Percentiles rank a stretch among this genome's conserved stretches.
Evolutionary conservation across 1,140 invertebrate species (phyloP).

Genomic region (Habropoda laboriosa): DNA sequence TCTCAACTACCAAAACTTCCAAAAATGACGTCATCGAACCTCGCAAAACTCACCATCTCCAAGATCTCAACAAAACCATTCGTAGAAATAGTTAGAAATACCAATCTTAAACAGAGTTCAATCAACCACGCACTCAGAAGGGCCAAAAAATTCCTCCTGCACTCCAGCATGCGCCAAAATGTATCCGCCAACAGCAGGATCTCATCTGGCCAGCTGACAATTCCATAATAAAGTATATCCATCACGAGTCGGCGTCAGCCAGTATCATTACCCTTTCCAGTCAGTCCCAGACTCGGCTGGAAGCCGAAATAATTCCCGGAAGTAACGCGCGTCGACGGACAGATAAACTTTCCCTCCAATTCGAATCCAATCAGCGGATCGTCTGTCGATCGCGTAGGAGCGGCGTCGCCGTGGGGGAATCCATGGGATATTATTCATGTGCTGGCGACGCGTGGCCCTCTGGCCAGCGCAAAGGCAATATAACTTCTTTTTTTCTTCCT

Average conservation of each 20-base stretch:
- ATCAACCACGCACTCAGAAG: neutral
- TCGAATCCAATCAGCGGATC: conserved; percentile 76
- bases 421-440: conserved; percentile 76
- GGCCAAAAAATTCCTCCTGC: neutral
- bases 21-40: too few relatives aligned
- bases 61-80: too few relatives aligned
- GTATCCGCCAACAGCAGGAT: neutral
- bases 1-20: too few relatives aligned
- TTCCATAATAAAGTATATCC: conserved; percentile 35
- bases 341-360: conserved; percentile 67
- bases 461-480: conserved; percentile 72
- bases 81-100: too few relatives aligned
- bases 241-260: neutral
- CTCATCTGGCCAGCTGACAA: conserved; percentile 25
- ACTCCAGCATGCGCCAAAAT: neutral
- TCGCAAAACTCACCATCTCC: too few relatives aligned
- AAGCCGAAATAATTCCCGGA: conserved; percentile 44
- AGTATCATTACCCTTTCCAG: conserved; percentile 31
- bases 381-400: conserved; percentile 44
- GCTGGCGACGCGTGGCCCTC: conserved; percentile 64
- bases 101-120: too few relatives aligned
- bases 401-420: conserved; percentile 9
- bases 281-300: neutral
- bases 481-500: conserved; percentile 64
- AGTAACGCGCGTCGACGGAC: conserved; percentile 54